Evolutionary conservation across 2,113 vertebrate genomes (phyloP).

Genomic region (Oryzias celebensis): DNA sequence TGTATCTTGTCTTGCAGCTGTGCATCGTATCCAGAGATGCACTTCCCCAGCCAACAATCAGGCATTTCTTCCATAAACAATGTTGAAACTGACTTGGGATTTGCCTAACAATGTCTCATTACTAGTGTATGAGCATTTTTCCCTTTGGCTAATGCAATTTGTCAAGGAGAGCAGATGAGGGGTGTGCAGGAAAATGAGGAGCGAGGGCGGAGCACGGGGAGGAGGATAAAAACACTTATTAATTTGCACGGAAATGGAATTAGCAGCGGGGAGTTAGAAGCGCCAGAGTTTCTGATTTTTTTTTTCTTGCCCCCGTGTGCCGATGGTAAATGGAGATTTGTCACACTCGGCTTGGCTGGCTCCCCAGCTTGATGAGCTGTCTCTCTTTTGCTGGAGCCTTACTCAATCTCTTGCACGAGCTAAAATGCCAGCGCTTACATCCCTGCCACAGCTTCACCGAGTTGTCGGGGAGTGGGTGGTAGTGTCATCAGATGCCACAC

Average conservation of each 20-base stretch:
- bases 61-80: conserved; percentile 79
- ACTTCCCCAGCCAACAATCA: conserved; percentile 75
- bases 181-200: conserved; percentile 41
- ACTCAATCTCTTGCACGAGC: conserved; percentile 58
- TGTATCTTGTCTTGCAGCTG: conserved; percentile 62
- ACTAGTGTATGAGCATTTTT: conserved; percentile 73
- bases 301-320: conserved; percentile 78
- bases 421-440: conserved; percentile 56
- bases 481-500: conserved; percentile 64
- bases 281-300: conserved; percentile 77
- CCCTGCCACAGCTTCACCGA: conserved; percentile 45
- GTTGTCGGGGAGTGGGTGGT: conserved; percentile 55
- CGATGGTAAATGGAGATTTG: conserved; percentile 89
- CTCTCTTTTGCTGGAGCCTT: conserved; percentile 67
- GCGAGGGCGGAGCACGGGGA: conserved; percentile 43
- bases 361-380: conserved; percentile 80
- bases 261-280: conserved; percentile 78
- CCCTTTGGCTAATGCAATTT: conserved; percentile 75
- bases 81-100: conserved; percentile 76
- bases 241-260: conserved; percentile 84
- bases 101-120: conserved; percentile 83
- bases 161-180: conserved; percentile 72
- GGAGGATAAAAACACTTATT: conserved; percentile 79
- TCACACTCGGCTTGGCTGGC: conserved; percentile 86
- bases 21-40: conserved; percentile 39